Conservation (phyloP, 1,140 invertebrate genomes). For the Panulirus ornatus region DNA sequence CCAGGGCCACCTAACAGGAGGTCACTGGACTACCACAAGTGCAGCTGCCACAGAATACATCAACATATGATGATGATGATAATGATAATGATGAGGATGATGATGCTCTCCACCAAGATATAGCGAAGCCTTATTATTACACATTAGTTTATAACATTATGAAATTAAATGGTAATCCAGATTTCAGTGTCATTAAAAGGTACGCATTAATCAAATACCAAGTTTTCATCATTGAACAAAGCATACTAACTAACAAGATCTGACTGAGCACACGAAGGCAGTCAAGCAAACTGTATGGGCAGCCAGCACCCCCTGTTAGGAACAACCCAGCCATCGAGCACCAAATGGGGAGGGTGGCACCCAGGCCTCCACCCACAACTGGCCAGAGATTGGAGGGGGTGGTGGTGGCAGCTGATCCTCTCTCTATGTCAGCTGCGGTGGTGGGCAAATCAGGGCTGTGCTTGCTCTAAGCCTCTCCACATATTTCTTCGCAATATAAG, state of each 20-base stretch:
- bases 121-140: slow-evolving; percentile 36
- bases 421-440: slow-evolving; percentile 40
- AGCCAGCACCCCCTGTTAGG: slow-evolving; percentile 40
- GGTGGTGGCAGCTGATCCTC: slow-evolving; percentile 29
- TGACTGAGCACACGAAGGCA: slow-evolving; percentile 33
- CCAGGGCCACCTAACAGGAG: slow-evolving; percentile 43
- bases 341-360: slow-evolving; percentile 26
- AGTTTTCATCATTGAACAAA: slow-evolving; percentile 10
- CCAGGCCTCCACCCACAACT: slow-evolving; percentile 27
- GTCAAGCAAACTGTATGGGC: slow-evolving; percentile 11
- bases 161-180: slow-evolving; percentile 30
- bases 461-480: slow-evolving; percentile 4
- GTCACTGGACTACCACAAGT: slow-evolving; percentile 45
- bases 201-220: slow-evolving; percentile 20
- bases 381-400: slow-evolving; percentile 36
- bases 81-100: slow-evolving; percentile 27
- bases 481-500: slow-evolving; percentile 27
- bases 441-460: slow-evolving; percentile 21
- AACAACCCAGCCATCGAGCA: slow-evolving; percentile 39
- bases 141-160: slow-evolving; percentile 11
- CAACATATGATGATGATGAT: slow-evolving; percentile 39
- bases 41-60: slow-evolving; percentile 31
- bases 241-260: slow-evolving; percentile 42
- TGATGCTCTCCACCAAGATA: slow-evolving; percentile 29
- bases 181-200: neutral